These are phyloP conservation scores for Scartelaos histophorus DNA, from an alignment of 2,113 vertebrate genomes.

Conservation along the genomic window DNA sequence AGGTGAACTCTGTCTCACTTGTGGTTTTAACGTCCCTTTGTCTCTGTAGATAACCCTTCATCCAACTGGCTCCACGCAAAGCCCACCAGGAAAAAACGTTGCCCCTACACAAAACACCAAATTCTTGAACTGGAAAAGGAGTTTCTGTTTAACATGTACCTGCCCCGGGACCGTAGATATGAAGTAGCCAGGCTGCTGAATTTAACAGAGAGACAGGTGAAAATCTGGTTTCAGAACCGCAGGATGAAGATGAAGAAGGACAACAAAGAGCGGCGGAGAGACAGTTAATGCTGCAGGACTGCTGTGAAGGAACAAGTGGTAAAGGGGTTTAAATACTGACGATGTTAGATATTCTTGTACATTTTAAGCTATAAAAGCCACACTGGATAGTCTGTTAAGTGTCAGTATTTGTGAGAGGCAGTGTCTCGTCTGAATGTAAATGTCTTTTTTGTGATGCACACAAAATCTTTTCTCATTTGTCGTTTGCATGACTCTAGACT, in stretches of 20 bases:
- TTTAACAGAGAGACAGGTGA: constrained; percentile 98
- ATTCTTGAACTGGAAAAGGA: constrained; percentile 98
- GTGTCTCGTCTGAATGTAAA: constrained; percentile 79
- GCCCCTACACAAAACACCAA: constrained; percentile 95
- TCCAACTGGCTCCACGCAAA: constrained; percentile 99
- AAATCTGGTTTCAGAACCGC: constrained; percentile 99
- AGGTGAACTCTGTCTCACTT: constrained; percentile 44
- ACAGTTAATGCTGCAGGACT: constrained; percentile 78
- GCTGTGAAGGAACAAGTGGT: constrained; percentile 7
- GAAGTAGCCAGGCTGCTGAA: constrained; percentile 93
- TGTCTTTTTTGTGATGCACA: constrained; percentile 79
- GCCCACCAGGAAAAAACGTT: constrained; percentile 95
- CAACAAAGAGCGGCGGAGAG: constrained; percentile 93
- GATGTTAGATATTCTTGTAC: constrained; percentile 77
- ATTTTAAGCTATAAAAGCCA: constrained; percentile 77
- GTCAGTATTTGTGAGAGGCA: constrained; percentile 82
- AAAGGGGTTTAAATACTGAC: constrained; percentile 31
- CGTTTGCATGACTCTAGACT: constrained; percentile 69
- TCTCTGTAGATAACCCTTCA: constrained; percentile 87
- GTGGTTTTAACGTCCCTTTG: constrained; percentile 46
- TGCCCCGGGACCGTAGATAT: constrained; percentile 96
- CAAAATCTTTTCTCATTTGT: constrained; percentile 31
- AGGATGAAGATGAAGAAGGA: constrained; percentile 99
- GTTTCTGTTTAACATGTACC: constrained; percentile 99
- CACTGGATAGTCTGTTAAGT: constrained; percentile 77